Evolutionary conservation across 2,888 invertebrate species (phyloP).

Genomic region (Helobdella robusta): DNA sequence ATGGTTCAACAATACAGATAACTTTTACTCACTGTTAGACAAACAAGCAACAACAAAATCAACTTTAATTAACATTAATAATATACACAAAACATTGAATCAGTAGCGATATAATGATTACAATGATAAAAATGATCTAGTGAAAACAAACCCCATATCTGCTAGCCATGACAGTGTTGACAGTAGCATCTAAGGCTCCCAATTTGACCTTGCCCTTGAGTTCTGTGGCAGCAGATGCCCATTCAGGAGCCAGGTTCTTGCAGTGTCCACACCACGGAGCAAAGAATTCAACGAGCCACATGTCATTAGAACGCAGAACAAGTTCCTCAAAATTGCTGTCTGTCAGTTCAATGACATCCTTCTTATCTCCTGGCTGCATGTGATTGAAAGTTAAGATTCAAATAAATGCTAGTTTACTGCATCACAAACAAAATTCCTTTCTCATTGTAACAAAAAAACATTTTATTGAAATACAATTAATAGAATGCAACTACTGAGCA

Average conservation of each 20-base stretch:
- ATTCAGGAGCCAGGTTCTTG: constrained; percentile 88
- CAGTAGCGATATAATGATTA: too few species aligned
- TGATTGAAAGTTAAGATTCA: neutral
- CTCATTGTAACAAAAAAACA: too few species aligned
- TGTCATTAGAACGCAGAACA: constrained; percentile 81
- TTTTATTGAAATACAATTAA: neutral
- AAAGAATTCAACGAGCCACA: constrained; percentile 95
- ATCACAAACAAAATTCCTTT: too few species aligned
- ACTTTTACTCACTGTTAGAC: too few species aligned
- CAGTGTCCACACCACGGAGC: constrained; percentile 66
- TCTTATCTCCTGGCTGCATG: constrained; percentile 39
- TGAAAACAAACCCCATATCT: constrained; percentile 65
- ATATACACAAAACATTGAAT: too few species aligned
- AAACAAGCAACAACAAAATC: too few species aligned
- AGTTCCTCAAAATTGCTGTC: constrained; percentile 87
- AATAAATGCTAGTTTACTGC: too few species aligned
- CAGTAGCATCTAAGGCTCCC: constrained; percentile 91
- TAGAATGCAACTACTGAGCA: neutral
- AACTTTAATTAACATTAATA: too few species aligned
- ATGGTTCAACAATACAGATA: too few species aligned
- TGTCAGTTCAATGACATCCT: constrained; percentile 79
- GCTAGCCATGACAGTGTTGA: constrained; percentile 69
- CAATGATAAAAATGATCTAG: too few species aligned
- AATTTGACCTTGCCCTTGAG: constrained; percentile 87
- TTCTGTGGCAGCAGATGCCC: constrained; percentile 85